phyloP scores from a whole-genome alignment of 2,797 vertebrate species.

The Mus caroli region DNA sequence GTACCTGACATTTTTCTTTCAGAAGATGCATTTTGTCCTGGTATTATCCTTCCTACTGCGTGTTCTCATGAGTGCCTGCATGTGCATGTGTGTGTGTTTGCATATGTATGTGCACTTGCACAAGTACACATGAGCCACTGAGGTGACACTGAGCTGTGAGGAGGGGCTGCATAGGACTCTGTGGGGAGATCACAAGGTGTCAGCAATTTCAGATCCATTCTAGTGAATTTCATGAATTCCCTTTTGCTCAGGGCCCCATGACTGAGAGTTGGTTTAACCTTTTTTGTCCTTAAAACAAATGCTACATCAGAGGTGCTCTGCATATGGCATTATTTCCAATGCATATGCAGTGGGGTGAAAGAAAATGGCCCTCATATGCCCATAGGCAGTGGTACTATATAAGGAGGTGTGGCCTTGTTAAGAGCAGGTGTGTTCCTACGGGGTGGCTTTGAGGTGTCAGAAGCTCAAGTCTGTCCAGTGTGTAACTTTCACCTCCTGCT shows the following conservation, averaged over 20 bases:
- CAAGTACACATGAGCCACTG: not conserved
- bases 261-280: constrained; percentile 60
- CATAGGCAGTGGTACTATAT: not conserved
- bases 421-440: not conserved
- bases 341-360: not conserved
- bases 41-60: not conserved
- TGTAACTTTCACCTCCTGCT: not conserved
- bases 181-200: not conserved
- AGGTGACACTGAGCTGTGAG: not conserved
- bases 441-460: not conserved
- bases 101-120: rapidly evolving
- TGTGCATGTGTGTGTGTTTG: not conserved
- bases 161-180: not conserved
- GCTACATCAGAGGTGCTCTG: constrained; percentile 27
- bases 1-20: not conserved
- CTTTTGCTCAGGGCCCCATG: constrained; percentile 44
- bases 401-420: not conserved
- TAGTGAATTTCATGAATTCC: constrained; percentile 55
- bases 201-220: not conserved
- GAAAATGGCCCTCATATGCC: not conserved
- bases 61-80: not conserved
- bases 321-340: not conserved
- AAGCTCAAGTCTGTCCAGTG: not conserved
- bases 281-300: constrained; percentile 38
- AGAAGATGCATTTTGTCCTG: not conserved